Base-by-base conservation (phyloP, 2,888 invertebrate species). In the Syrista parreyssii region DNA sequence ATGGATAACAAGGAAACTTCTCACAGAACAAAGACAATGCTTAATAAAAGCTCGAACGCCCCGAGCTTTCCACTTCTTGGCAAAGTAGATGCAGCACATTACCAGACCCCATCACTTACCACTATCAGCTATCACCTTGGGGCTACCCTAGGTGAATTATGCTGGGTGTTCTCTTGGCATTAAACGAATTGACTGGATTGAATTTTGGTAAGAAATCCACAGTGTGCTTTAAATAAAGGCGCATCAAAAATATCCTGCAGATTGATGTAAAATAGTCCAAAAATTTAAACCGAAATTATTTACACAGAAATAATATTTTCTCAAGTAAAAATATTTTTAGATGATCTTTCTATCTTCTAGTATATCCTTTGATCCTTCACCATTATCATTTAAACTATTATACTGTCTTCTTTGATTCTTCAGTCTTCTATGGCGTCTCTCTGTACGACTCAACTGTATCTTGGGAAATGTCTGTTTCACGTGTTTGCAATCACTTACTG, bases 31-130 rank as follows among this genome's bases (percentile, higher is more conserved):
- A 86, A 85, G 85, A 77, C 81, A 80, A 81, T 81, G 83, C 84
- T 86, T 88, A 88, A 89, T 89, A 87, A 89, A 89, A 89, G 84
- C 84, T 82, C 80, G 79, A 80, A 83, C 82, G 76, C 78, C 82
- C 77, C 78, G 81, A 82, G 75, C 77, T 76, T 79, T 82, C 81
- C 77, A 76, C 80, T 83, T 77, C 77, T 80, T 76, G 74, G 82
- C 74, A 85, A 91, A 91, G 85, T 82, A 90, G 89, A 91, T 89
- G 88, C 91, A 88, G 90, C 90, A 91, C 91, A 91, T 91, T 91
- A 90, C 82, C 83, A 77, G 80, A 81, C 84, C 86, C 88, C 89
- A 91, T 91, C 87, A 90, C 90, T 91, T 91, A 91, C 89, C 80
- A 81, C 87, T 89, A 88, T 89, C 89, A 75, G 31, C 55, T 11